Percentiles rank a stretch among this genome's conserved stretches.
Conservation (phyloP, 2,888 invertebrate genomes). For the Bimastos eiseni region DNA sequence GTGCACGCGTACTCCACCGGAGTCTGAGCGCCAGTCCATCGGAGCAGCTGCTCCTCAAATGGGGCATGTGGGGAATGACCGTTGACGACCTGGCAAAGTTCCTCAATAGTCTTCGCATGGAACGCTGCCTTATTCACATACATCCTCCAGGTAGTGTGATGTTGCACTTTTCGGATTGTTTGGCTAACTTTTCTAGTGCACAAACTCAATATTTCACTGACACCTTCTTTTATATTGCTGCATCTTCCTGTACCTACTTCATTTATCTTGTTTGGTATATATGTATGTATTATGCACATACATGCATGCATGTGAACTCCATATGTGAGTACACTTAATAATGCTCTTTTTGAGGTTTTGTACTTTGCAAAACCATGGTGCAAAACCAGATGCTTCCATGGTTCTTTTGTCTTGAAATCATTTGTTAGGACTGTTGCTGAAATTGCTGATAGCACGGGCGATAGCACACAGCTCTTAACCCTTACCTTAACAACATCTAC, state of each 20-base stretch:
- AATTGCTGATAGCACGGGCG: not conserved
- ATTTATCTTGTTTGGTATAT: not conserved
- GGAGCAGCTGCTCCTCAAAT: constrained; percentile 51
- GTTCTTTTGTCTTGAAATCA: not conserved
- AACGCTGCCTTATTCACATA: constrained; percentile 53
- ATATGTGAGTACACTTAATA: not conserved
- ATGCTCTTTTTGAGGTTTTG: not conserved
- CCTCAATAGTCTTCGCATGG: constrained; percentile 25
- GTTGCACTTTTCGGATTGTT: not conserved
- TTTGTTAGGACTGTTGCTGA: not conserved
- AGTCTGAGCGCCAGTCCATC: constrained; percentile 48
- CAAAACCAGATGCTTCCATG: not conserved
- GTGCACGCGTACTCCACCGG: constrained; percentile 25
- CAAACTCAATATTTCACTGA: too few relatives aligned
- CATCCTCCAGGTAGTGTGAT: constrained; percentile 64
- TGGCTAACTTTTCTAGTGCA: not conserved
- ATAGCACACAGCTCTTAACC: not conserved
- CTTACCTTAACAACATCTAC: not conserved
- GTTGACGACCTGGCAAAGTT: constrained; percentile 43
- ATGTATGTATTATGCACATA: too few relatives aligned
- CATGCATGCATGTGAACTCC: too few relatives aligned
- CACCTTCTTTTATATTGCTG: too few relatives aligned
- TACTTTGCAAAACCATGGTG: not conserved
- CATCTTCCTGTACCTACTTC: too few relatives aligned
- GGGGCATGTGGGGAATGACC: constrained; percentile 59